Percentiles rank a stretch among this genome's conserved stretches.
Conservation (phyloP, 1,140 invertebrate species). For the Apocrypta bakeri region DNA sequence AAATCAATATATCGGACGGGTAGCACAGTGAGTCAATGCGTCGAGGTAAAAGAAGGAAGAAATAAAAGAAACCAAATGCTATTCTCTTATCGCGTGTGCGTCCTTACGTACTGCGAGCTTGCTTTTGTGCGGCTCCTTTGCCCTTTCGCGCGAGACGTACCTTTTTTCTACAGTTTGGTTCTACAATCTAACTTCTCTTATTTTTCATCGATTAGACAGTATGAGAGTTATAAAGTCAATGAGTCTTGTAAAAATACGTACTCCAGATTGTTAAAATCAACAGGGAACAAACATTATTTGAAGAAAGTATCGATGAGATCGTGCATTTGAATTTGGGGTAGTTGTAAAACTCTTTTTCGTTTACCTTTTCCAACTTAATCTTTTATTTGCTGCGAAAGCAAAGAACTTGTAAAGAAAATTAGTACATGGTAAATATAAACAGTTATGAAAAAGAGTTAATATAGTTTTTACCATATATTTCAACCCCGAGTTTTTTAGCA, state of each 20-base stretch:
- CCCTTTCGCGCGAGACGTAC: neutral
- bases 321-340: constrained; percentile 24
- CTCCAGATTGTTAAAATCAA: neutral
- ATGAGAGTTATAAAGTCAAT: constrained; percentile 26
- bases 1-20: constrained; percentile 53
- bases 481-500: no score
- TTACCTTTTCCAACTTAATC: neutral
- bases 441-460: no score
- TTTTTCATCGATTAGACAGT: constrained; percentile 11
- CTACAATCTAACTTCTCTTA: neutral
- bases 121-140: constrained; percentile 7
- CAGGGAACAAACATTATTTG: constrained; percentile 36
- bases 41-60: constrained; percentile 6
- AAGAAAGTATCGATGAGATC: constrained; percentile 26
- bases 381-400: no score
- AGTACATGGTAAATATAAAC: no score
- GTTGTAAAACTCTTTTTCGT: neutral
- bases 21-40: constrained; percentile 19
- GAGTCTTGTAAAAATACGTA: constrained; percentile 11
- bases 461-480: no score
- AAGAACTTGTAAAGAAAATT: no score
- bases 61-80: neutral
- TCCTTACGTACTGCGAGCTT: no score
- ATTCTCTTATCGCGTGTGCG: neutral
- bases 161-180: neutral